These are phyloP conservation scores for Trypoxylus dichotomus DNA, from an alignment of 1,140 invertebrate genomes.

Conservation along the genomic window DNA sequence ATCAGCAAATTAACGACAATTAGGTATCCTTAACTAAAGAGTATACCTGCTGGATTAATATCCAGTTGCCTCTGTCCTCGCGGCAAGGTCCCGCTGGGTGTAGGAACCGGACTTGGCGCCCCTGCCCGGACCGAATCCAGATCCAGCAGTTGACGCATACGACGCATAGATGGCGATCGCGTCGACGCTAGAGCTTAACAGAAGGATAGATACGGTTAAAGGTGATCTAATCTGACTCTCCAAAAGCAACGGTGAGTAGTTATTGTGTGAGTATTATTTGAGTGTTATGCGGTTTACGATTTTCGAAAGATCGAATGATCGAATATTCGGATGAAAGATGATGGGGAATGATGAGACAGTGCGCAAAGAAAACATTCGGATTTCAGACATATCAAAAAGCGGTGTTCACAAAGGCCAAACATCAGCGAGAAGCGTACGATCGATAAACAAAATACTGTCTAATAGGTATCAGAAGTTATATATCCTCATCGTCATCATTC, in stretches of 20 bases:
- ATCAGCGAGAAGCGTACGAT: conserved; percentile 22
- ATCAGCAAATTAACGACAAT: no score
- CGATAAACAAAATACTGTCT: background rate
- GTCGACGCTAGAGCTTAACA: conserved; percentile 54
- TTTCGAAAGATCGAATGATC: background rate
- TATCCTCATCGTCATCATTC: background rate
- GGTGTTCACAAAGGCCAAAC: conserved; percentile 21
- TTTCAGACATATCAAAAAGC: background rate
- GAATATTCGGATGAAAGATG: conserved; percentile 6
- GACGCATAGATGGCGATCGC: conserved; percentile 70
- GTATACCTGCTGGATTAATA: conserved; percentile 81
- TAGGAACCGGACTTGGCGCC: conserved; percentile 68
- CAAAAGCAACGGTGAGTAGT: background rate
- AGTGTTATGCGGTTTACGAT: background rate
- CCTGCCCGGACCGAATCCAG: conserved; percentile 62
- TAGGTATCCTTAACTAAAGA: no score
- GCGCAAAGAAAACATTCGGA: conserved; percentile 16
- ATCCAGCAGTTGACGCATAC: conserved; percentile 79
- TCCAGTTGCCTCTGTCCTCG: conserved; percentile 74
- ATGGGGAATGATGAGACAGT: background rate
- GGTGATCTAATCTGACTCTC: background rate
- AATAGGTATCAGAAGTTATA: background rate
- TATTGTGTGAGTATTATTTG: background rate
- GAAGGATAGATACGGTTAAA: conserved; percentile 22
- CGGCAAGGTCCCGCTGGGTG: conserved; percentile 74